Base-by-base conservation (phyloP, 2,113 vertebrate species). In the Apeltes quadracus region DNA sequence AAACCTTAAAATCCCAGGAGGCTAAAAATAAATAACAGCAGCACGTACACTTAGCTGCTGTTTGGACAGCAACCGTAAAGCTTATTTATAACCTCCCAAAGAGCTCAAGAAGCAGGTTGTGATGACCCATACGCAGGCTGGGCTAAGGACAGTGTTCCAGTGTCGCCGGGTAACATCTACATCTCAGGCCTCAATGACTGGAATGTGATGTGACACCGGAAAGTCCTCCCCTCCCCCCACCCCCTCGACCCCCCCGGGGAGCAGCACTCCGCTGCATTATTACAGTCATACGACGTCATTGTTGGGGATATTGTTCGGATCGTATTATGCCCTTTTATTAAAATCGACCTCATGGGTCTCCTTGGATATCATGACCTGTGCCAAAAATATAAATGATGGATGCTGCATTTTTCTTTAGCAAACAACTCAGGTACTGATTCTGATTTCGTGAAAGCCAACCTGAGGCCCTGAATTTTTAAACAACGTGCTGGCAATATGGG, bases 121-220 rank as follows among this genome's bases (percentile, higher is more conserved):
- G 13, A 3, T 39, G 61, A 25, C 25, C 48, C 14, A 65, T 29
- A 79, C 23, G 48, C 48, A 14, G 18, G 9, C 46, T 61, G 62
- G 62, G 63, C 46, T 71, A 44, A 22, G 3, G 69, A 48, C 48
- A 48, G 25, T 69, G 51, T 61, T 77, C 80, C 70, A 38, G 2
- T 5, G 83, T 86, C 77, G 77, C 83, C 14, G 5, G 36, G 81
- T 59, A 75, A 76, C 87, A 43, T 0, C 27, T 58, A 50, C 1
- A 61, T 84, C 76, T 70, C 43, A n/a, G 29, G 72, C 15, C 46
- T 68, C 27, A 2, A 46, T 66, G 32, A 67, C 36, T 22, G 74
- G 44, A 68, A 50, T 54, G 66, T 71, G 81, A 82, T 0, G 54
- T 63, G 72, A 75, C 43, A 13, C 22, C 61, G 8, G 38, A 38